A percentile compares a stretch with the other conserved stretches of the same genome.
Conservation (phyloP, 2,797 vertebrate species). For the Natrix natrix region DNA sequence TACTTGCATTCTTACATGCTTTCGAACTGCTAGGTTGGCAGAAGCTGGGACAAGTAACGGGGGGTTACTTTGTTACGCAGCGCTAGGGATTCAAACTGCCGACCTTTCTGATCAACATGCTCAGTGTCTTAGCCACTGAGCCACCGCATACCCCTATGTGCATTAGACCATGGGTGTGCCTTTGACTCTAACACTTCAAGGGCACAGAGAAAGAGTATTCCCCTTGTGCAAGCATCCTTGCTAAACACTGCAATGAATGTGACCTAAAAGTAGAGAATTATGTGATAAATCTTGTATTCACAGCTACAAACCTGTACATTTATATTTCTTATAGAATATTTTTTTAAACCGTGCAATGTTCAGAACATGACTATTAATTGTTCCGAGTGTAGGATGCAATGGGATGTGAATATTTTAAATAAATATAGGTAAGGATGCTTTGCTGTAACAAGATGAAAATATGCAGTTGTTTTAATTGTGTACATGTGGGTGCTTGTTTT, state of each 20-base stretch:
- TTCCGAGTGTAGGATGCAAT: background rate
- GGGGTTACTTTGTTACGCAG: too few species aligned
- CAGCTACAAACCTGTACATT: background rate
- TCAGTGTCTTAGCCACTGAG: too few species aligned
- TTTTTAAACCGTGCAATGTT: background rate
- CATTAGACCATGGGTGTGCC: background rate
- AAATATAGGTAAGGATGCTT: background rate
- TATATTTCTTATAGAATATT: background rate
- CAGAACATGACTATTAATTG: background rate
- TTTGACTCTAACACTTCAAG: background rate
- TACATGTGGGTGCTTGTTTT: conserved; percentile 10
- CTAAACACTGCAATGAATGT: background rate
- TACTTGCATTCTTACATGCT: too few species aligned
- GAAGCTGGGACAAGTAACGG: too few species aligned
- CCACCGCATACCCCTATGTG: background rate
- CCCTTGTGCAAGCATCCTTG: background rate
- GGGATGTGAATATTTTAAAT: conserved; percentile 8
- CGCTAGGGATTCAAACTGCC: too few species aligned
- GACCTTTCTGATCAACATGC: too few species aligned
- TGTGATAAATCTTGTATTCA: conserved; percentile 12
- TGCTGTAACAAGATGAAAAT: conserved; percentile 9
- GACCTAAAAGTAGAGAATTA: background rate
- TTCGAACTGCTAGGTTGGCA: too few species aligned
- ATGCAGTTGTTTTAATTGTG: background rate
- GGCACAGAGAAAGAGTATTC: background rate